phyloP scores from a whole-genome alignment of 2,888 invertebrate genomes.

The Leuctra nigra region DNA sequence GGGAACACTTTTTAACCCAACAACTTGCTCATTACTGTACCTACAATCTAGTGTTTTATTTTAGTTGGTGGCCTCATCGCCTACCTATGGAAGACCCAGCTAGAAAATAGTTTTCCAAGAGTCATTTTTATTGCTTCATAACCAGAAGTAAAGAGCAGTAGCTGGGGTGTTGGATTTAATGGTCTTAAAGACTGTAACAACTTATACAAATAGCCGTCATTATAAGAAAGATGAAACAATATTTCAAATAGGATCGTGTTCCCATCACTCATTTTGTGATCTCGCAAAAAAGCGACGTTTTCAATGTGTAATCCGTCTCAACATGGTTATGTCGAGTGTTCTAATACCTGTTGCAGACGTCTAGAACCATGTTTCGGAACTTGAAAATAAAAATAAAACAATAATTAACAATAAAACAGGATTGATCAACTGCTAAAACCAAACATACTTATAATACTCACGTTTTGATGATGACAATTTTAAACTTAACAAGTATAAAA shows the following conservation, averaged over 20 bases:
- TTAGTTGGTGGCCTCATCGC: slow-evolving; percentile 16
- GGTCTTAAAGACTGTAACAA: not conserved
- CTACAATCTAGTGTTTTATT: slow-evolving; percentile 7
- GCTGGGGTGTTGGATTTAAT: not conserved
- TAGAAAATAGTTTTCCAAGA: too few relatives aligned
- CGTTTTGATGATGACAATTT: too few relatives aligned
- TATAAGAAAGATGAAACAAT: not conserved
- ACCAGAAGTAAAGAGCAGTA: not conserved
- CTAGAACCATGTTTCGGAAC: too few relatives aligned
- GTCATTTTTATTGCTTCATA: not conserved
- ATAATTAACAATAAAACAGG: too few relatives aligned
- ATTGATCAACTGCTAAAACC: too few relatives aligned
- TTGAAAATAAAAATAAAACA: too few relatives aligned
- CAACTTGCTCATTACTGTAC: not conserved
- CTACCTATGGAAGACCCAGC: not conserved
- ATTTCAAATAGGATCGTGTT: not conserved
- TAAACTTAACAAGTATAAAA: too few relatives aligned
- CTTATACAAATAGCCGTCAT: not conserved
- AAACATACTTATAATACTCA: too few relatives aligned
- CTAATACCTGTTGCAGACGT: too few relatives aligned
- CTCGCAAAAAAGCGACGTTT: too few relatives aligned
- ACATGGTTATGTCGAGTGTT: too few relatives aligned
- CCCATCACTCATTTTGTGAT: not conserved
- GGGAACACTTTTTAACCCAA: slow-evolving; percentile 14
- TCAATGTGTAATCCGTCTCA: too few relatives aligned